Percentiles rank a stretch among this genome's conserved stretches.
Conservation (phyloP, 2,113 vertebrate genomes). For the zebrafish (Danio rerio) region DNA sequence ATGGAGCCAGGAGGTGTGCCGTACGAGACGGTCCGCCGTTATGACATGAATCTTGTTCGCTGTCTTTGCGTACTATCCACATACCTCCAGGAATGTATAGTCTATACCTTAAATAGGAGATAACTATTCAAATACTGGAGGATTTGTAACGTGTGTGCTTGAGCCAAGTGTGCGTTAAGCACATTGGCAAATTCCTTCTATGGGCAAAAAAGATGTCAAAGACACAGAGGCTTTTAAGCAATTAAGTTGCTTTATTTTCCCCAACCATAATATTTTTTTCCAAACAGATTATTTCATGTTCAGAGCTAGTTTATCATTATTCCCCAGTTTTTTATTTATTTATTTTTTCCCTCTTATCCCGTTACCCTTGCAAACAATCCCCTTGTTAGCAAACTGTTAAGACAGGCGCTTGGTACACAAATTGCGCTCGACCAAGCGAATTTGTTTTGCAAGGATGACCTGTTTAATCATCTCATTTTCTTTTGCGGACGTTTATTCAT, state of each 20-base stretch:
- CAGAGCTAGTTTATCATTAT: conserved; percentile 49
- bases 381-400: conserved; percentile 83
- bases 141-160: conserved; percentile 38
- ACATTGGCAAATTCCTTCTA: conserved; percentile 34
- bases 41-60: conserved; percentile 31
- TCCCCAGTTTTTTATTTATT: neutral
- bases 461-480: conserved; percentile 99
- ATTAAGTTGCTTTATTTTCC: conserved; percentile 25
- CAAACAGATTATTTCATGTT: conserved; percentile 45
- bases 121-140: conserved; percentile 44
- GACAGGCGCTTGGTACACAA: conserved; percentile 80
- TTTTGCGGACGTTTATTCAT: conserved; percentile 99
- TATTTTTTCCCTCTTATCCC: conserved; percentile 63
- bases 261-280: conserved; percentile 31
- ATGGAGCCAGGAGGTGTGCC: neutral
- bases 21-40: neutral
- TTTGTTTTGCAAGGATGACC: conserved; percentile 99
- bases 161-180: conserved; percentile 46
- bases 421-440: conserved; percentile 85
- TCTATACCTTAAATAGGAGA: conserved; percentile 40
- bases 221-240: conserved; percentile 19
- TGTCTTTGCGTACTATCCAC: conserved; percentile 3
- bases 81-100: conserved; percentile 37
- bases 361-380: conserved; percentile 81
- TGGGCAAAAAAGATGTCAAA: conserved; percentile 10